Evolutionary conservation across 2,888 invertebrate genomes (phyloP).

Genomic region (Plebejus melissa): DNA sequence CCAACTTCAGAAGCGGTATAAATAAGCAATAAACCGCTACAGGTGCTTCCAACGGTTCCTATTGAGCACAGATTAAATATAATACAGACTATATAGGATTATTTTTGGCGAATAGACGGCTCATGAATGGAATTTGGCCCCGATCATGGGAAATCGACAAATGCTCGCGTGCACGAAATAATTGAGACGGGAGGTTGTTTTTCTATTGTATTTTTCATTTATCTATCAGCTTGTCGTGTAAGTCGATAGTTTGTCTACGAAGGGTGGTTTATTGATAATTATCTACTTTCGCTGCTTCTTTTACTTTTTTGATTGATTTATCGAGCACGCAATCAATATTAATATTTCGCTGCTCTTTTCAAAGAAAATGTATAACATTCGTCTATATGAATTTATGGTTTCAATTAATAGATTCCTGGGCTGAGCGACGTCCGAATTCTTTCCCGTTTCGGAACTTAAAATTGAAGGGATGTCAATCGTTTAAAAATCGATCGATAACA

Average conservation of each 20-base stretch:
- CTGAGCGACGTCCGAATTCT: background rate
- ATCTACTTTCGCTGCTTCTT: conserved; percentile 29
- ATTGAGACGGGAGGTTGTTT: conserved; percentile 59
- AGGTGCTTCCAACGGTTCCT: conserved; percentile 65
- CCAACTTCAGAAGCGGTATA: conserved; percentile 71
- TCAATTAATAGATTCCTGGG: background rate
- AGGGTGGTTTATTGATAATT: conserved; percentile 31
- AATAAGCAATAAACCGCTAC: conserved; percentile 76
- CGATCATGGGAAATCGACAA: conserved; percentile 66
- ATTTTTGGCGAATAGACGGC: conserved; percentile 37
- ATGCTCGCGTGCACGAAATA: conserved; percentile 67
- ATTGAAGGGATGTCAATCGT: conserved; percentile 19
- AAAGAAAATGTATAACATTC: background rate
- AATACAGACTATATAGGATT: conserved; percentile 53
- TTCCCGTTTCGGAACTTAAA: conserved; percentile 5
- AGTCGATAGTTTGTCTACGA: conserved; percentile 45
- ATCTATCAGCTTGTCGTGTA: conserved; percentile 53
- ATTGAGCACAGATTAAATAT: conserved; percentile 53
- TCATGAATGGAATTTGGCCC: conserved; percentile 35
- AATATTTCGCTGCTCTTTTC: background rate
- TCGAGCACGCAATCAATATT: background rate
- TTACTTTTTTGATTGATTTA: conserved; percentile 24
- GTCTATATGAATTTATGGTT: background rate
- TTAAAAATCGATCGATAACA: conserved; percentile 41
- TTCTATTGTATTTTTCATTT: conserved; percentile 56